Evolutionary conservation across 64 coral and sea anemone species (phyloP).

Genomic region (Dendrophyllia cribrosa): DNA sequence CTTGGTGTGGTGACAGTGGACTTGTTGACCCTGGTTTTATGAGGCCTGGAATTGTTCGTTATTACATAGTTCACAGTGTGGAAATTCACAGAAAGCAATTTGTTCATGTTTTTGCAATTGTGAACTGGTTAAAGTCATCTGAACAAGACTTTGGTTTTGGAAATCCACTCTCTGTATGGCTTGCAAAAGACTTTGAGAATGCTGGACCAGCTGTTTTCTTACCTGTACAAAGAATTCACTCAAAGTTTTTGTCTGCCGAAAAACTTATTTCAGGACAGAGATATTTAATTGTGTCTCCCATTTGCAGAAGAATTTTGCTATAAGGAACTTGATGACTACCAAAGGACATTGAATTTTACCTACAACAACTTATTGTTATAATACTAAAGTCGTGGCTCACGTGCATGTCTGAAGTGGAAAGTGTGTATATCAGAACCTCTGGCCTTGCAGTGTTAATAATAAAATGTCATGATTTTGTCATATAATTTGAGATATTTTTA

Average conservation of each 20-base stretch:
- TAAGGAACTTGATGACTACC: too few relatives aligned
- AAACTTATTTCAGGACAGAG: conserved; percentile 30
- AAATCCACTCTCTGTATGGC: conserved; percentile 61
- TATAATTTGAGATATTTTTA: too few relatives aligned
- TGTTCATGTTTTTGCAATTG: conserved; percentile 67
- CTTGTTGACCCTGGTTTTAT: too few relatives aligned
- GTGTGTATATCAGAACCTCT: too few relatives aligned
- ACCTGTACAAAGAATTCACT: conserved; percentile 62
- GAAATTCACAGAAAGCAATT: conserved; percentile 35
- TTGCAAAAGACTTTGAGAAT: conserved; percentile 23
- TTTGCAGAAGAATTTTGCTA: conserved; percentile 62
- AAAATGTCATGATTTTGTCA: too few relatives aligned
- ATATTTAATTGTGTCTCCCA: conserved; percentile 54
- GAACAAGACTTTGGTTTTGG: conserved; percentile 61
- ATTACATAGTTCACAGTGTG: conserved; percentile 53
- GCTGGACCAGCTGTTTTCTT: conserved; percentile 49
- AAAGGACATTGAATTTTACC: too few relatives aligned
- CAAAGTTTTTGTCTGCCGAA: conserved; percentile 50
- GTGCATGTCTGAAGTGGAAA: too few relatives aligned
- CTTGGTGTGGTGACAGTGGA: too few relatives aligned
- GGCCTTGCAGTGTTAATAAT: too few relatives aligned
- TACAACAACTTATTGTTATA: too few relatives aligned
- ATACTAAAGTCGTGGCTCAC: too few relatives aligned
- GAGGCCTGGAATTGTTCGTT: conserved; percentile 45
- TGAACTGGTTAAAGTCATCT: conserved; percentile 70